Percentiles rank a stretch among this genome's conserved stretches.
Evolutionary conservation across 1,140 invertebrate genomes (phyloP).

Genomic region (Halesus radiatus): DNA sequence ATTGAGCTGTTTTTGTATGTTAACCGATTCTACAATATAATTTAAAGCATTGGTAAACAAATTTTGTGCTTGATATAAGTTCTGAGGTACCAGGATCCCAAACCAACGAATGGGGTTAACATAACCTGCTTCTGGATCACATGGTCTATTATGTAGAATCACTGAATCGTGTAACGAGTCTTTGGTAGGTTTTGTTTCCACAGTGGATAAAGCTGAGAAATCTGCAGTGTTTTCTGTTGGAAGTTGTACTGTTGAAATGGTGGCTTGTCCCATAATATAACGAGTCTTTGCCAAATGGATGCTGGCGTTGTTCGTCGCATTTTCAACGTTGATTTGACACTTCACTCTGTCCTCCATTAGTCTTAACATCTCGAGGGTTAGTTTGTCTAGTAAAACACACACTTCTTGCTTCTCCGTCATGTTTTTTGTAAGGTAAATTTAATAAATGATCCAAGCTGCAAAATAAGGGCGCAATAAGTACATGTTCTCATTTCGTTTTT

Average conservation of each 20-base stretch:
- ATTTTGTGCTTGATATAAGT: conserved; percentile 76
- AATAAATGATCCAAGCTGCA: too few relatives aligned
- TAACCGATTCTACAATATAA: conserved; percentile 74
- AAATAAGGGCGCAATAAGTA: too few relatives aligned
- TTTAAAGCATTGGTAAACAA: conserved; percentile 77
- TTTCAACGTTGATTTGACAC: conserved; percentile 76
- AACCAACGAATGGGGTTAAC: conserved; percentile 82
- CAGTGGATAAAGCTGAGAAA: conserved; percentile 70
- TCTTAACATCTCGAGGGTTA: conserved; percentile 74
- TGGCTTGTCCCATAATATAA: conserved; percentile 80
- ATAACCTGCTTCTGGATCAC: conserved; percentile 61
- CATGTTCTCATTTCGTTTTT: too few relatives aligned
- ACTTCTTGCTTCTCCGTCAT: conserved; percentile 58
- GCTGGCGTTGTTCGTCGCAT: conserved; percentile 73
- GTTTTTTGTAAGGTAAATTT: neutral
- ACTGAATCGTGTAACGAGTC: conserved; percentile 64
- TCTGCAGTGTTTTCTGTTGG: conserved; percentile 74
- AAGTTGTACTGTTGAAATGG: conserved; percentile 75
- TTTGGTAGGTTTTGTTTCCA: conserved; percentile 63
- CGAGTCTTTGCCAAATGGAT: conserved; percentile 80
- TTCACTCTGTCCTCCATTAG: conserved; percentile 79
- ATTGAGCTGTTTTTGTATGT: conserved; percentile 73
- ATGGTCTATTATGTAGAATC: conserved; percentile 63
- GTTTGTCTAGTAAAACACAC: conserved; percentile 73
- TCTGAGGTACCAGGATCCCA: conserved; percentile 80